Evolutionary conservation across 2,797 vertebrate species (phyloP).

Genomic region (Choloepus didactylus): DNA sequence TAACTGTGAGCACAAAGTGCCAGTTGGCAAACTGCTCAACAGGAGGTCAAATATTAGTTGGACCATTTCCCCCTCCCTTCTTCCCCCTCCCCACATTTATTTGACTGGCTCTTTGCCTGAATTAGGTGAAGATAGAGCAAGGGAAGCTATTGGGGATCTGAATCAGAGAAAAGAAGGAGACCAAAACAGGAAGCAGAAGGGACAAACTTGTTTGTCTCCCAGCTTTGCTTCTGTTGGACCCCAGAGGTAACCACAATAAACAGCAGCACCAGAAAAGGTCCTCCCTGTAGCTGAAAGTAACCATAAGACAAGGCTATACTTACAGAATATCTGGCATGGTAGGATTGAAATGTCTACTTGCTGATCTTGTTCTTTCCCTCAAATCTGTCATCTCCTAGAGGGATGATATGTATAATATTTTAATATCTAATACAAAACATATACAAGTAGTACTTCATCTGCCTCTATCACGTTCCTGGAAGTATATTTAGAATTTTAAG

Average conservation of each 20-base stretch:
- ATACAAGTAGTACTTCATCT: conserved; percentile 67
- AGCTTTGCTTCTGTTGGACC: neutral
- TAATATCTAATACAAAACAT: conserved; percentile 76
- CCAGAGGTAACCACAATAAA: conserved; percentile 9
- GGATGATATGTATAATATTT: conserved; percentile 20
- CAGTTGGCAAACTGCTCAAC: neutral
- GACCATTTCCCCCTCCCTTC: neutral
- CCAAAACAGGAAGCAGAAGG: neutral
- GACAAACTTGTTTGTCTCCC: neutral
- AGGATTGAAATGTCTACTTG: conserved; percentile 79
- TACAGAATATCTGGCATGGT: conserved; percentile 68
- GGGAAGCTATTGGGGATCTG: neutral
- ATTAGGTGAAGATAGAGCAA: conserved; percentile 25
- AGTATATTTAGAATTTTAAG: conserved; percentile 82
- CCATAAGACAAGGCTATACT: neutral
- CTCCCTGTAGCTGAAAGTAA: neutral
- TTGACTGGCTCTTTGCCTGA: conserved; percentile 7
- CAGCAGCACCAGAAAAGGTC: neutral
- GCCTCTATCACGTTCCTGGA: conserved; percentile 75
- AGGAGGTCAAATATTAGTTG: neutral
- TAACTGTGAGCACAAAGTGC: neutral
- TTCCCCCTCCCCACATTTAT: neutral
- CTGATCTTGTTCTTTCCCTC: conserved; percentile 82
- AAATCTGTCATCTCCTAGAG: conserved; percentile 77
- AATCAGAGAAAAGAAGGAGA: neutral